Evolutionary conservation across 1,140 invertebrate species (phyloP), one percentile per base, ranked within the genome.

Genomic region (Calephelis virginiensis): DNA sequence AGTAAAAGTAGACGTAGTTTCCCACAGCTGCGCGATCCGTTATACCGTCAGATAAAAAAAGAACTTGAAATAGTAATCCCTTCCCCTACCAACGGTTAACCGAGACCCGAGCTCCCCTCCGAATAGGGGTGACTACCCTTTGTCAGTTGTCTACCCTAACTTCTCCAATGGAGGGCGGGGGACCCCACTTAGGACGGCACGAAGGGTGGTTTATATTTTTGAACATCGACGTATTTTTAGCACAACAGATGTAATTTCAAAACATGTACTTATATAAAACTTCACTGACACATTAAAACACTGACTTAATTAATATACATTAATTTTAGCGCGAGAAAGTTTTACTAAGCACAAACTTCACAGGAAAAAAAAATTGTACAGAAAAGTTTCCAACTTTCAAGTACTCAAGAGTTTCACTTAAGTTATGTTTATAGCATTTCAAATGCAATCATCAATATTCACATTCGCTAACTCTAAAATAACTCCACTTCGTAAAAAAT

Each of bases 51-150:
- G 72, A 70, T 67, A 77, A 83, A 86, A 80, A 78, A 77, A 74
- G 74, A 84, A 81, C 77, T 83, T 78, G 78, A 86, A 89, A 87
- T 82, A 81, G 75, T 76, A 76, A 82, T 81, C 82, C 84, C 80
- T 83, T 80, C 81, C 84, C 81, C 80, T 82, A 76, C 82, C 81
- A 77, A 80, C 77, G 72, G 78, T 81, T 82, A 82, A 82, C 81
- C 80, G 80, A 82, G 78, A 80, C 76, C 75, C 81, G 71, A 71
- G 76, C 82, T 84, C 85, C 88, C 86, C 85, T 88, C 80, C 75
- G 86, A 75, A 78, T 82, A 84, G 82, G 88, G 87, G 85, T 80
- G 85, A 86, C 82, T 86, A 86, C 84, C 85, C 85, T 89, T 86
- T 59, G 53, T 59, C 53, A 59, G 63, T 65, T 65, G 63, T 89